Conservation (phyloP, 2,113 vertebrate genomes). For the Saccopteryx leptura region DNA sequence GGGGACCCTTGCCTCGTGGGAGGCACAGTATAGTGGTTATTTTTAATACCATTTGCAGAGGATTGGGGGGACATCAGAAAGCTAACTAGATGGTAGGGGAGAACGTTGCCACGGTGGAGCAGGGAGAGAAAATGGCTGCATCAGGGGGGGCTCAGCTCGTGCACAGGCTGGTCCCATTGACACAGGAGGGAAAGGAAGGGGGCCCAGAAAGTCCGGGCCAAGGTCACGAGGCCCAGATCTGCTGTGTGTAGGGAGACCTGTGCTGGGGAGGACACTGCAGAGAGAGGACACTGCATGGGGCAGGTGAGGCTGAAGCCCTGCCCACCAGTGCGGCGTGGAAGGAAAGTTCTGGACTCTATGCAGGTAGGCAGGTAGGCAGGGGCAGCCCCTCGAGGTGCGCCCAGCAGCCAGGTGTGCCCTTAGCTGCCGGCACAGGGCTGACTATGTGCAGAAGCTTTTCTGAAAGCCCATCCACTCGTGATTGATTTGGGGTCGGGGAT, state of each 20-base stretch:
- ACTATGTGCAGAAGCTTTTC: constrained; percentile 73
- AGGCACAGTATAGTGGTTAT: too few species aligned
- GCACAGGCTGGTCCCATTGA: background rate
- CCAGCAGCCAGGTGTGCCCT: background rate
- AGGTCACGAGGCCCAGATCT: background rate
- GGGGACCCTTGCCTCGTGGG: background rate
- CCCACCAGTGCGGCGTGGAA: background rate
- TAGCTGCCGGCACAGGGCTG: too few species aligned
- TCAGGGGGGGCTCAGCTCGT: background rate
- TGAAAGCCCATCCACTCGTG: constrained; percentile 71
- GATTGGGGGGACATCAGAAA: background rate
- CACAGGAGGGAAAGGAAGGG: background rate
- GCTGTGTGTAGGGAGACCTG: background rate
- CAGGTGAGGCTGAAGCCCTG: background rate
- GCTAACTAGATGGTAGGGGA: too few species aligned
- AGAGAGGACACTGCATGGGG: too few species aligned
- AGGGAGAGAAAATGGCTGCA: accelerated
- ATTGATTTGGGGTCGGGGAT: constrained; percentile 14
- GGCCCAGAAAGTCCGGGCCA: background rate
- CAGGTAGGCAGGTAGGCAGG: too few species aligned
- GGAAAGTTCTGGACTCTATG: background rate
- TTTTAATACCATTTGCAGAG: background rate
- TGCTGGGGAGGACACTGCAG: background rate
- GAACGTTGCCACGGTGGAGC: background rate
- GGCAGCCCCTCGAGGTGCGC: too few species aligned